These are phyloP conservation scores for Dasyprocta punctata DNA, from an alignment of 2,113 vertebrate genomes.

Conservation along the genomic window DNA sequence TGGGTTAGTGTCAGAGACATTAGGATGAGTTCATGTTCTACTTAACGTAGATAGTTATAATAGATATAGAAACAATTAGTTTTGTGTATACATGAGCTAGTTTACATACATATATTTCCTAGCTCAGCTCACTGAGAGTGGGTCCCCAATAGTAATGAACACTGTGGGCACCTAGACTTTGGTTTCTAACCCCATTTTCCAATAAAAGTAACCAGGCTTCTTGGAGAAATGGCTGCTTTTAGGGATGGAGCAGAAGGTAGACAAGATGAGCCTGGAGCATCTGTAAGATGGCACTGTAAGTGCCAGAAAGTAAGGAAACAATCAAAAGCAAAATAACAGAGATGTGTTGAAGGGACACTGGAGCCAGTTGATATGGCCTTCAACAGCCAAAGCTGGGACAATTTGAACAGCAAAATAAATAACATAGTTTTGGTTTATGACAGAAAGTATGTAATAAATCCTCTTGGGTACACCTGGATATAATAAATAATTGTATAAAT, in stretches of 20 bases:
- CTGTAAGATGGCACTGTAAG: no score
- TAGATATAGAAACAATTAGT: neutral
- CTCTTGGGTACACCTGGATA: neutral
- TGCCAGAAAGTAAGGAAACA: neutral
- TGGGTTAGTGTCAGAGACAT: neutral
- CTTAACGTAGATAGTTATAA: neutral
- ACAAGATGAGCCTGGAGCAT: neutral
- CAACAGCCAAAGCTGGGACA: neutral
- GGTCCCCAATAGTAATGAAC: neutral
- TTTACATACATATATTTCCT: neutral
- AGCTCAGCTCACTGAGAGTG: neutral
- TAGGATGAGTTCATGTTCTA: neutral
- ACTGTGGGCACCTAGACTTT: neutral
- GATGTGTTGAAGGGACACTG: neutral
- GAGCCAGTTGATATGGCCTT: neutral
- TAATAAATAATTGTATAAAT: constrained; percentile 33
- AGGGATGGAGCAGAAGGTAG: neutral
- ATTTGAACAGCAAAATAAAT: neutral
- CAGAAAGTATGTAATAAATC: neutral
- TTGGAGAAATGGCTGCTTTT: constrained; percentile 6
- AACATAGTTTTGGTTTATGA: neutral
- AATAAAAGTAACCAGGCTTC: neutral
- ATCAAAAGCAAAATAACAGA: neutral
- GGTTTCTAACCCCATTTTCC: neutral
- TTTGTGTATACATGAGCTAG: neutral